Base-by-base conservation (phyloP, 2,113 vertebrate genomes). In the Capricornis sumatraensis region DNA sequence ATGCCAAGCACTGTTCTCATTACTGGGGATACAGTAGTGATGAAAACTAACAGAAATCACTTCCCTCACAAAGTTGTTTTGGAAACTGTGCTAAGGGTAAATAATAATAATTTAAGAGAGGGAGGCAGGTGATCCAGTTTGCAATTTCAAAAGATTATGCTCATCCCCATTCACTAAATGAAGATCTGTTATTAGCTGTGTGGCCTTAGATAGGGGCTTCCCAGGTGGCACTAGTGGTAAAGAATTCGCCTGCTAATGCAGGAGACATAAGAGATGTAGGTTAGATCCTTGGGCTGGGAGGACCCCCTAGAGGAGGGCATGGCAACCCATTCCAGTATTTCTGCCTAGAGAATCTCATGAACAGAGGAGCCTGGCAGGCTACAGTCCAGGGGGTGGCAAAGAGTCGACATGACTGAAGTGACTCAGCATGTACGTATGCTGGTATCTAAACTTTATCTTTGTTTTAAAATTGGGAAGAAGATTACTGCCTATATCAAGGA, bases 401-500 rank as follows among this genome's bases (percentile, higher is more conserved):
- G 71, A 76, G 40, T 76, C 11, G 1, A 76, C 12, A 76, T 43
- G 71, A 76, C 36, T 43, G 12, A 43, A 76, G 40, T 43, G 71
- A 76, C 40, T 43, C 40, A 76, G 23, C 71, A 25, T 43, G 71
- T 40, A 43, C 0, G 0, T 27, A 76, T 43, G 40, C 19, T 40
- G n/a, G n/a, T 74, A 40, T 74, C 43, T 57, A 71, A 87, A 55
- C 33, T 64, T 94, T 83, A 64, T 12, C 11, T 62, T 57, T 50
- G 45, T 57, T 94, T 94, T 60, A 76, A 94, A 96, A 85, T 58
- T 89, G n/a, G 16, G 28, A 36, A 87, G 95, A 40, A 89, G 52
- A 96, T 50, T 36, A 92, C 53, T n/a, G 52, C 4, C 6, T 71
- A 47, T 81, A 30, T 94, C 43, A 81, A 89, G 52, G n/a, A 60